Percentiles rank a stretch among this genome's conserved stretches.
Evolutionary conservation across 2,113 vertebrate species (phyloP).

Genomic region (Pteruthius melanotis): DNA sequence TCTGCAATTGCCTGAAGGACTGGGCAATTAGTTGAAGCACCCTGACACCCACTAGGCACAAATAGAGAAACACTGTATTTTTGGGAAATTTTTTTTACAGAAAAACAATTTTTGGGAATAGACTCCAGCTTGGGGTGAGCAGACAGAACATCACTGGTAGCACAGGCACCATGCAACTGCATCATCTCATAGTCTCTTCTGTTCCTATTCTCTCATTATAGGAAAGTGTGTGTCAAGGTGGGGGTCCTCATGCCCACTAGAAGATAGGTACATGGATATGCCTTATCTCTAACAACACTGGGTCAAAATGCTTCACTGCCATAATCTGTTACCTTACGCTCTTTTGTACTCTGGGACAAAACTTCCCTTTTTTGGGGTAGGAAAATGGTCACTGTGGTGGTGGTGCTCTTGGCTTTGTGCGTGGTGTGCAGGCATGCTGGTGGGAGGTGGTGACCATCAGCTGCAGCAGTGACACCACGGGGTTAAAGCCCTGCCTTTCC

Average conservation of each 20-base stretch:
- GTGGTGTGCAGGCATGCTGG: neutral
- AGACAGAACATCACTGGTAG: neutral
- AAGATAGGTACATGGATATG: neutral
- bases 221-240: neutral
- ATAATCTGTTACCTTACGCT: neutral
- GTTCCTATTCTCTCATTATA: neutral
- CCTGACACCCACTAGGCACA: neutral
- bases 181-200: neutral
- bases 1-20: neutral
- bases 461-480: neutral
- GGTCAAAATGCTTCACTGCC: neutral
- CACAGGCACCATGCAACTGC: neutral
- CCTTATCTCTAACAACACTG: neutral
- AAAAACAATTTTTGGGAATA: neutral
- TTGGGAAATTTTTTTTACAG: no score
- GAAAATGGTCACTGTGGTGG: neutral
- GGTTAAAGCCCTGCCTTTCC: neutral
- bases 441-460: neutral
- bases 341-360: neutral
- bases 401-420: rapidly evolving
- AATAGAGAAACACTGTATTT: neutral
- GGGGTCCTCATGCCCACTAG: neutral
- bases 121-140: neutral
- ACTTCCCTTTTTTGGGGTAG: neutral
- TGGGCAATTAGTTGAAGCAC: neutral